These are phyloP conservation scores for Strix occidentalis DNA, from an alignment of 2,797 vertebrate species.

Conservation along the genomic window DNA sequence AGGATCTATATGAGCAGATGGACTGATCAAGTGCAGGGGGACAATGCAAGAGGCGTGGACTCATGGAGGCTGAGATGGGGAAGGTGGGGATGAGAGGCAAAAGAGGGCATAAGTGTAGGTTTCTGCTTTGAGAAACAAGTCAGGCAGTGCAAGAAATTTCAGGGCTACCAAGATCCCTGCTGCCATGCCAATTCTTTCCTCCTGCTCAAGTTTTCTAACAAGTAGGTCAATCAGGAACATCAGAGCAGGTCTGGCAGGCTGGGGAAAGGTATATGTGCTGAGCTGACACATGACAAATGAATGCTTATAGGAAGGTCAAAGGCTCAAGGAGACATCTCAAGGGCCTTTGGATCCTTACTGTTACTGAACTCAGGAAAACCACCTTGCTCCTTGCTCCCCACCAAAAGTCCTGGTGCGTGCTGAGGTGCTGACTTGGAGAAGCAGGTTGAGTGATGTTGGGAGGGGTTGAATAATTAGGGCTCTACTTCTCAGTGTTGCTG, in stretches of 20 bases:
- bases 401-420: neutral
- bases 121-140: neutral
- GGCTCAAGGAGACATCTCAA: neutral
- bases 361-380: neutral
- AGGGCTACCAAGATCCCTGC: neutral
- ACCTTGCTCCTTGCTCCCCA: neutral
- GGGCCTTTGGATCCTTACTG: neutral
- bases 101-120: neutral
- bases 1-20: neutral
- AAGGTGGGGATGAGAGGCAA: neutral
- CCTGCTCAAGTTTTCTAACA: neutral
- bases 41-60: neutral
- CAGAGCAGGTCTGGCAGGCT: neutral
- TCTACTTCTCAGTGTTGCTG: neutral
- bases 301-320: neutral
- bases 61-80: neutral
- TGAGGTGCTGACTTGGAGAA: neutral
- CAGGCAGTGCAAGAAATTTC: neutral
- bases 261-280: neutral
- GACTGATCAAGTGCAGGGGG: neutral
- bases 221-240: neutral
- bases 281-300: neutral
- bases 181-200: neutral
- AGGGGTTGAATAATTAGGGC: neutral
- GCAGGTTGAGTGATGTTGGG: rapidly evolving